Evolutionary conservation across 2,797 vertebrate genomes (phyloP).

Genomic region (Sarcophilus harrisii): DNA sequence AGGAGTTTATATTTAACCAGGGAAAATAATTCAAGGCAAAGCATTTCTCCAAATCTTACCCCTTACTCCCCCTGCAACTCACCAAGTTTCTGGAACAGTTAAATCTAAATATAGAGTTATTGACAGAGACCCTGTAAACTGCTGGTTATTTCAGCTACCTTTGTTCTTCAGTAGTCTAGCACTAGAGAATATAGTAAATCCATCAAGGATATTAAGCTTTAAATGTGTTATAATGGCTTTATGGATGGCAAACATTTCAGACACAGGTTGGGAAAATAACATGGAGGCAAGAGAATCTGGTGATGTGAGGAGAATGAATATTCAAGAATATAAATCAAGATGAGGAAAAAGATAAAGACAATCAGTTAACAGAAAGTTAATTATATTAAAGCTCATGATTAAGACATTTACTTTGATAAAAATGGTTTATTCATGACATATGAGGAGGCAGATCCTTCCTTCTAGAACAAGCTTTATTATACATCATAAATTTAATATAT

Average conservation of each 20-base stretch:
- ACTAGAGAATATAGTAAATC: neutral
- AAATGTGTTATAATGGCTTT: neutral
- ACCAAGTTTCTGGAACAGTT: neutral
- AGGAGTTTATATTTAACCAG: neutral
- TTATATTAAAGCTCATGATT: neutral
- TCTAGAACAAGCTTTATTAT: neutral
- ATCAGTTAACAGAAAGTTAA: neutral
- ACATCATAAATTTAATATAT: neutral
- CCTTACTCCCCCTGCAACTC: too few species aligned
- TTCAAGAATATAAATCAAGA: neutral
- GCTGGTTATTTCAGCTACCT: neutral
- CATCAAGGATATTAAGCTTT: neutral
- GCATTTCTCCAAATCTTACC: neutral
- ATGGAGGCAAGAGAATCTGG: neutral
- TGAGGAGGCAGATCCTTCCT: neutral
- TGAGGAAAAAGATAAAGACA: neutral
- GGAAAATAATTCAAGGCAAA: neutral
- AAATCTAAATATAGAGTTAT: neutral
- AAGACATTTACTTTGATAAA: neutral
- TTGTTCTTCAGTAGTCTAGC: neutral
- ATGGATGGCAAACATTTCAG: neutral
- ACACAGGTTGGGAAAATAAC: neutral
- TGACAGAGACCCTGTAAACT: neutral
- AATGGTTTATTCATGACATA: neutral
- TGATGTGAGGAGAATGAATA: neutral